These are phyloP conservation scores for Pantherophis guttatus DNA, from an alignment of 2,113 vertebrate genomes.

Conservation along the genomic window DNA sequence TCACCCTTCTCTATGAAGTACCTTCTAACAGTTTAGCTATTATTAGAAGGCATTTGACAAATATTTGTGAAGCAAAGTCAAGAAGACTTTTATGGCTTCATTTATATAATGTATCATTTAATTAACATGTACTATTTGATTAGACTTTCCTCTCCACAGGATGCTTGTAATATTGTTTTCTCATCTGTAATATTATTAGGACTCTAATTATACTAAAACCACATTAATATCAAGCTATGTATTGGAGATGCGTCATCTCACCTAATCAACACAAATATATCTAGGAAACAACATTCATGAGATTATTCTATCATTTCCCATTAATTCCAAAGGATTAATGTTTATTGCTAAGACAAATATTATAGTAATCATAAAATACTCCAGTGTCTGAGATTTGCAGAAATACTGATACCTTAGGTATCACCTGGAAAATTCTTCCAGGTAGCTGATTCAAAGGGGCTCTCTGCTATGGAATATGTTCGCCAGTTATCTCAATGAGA, in stretches of 20 bases:
- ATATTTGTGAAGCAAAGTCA: neutral
- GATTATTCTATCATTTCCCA: neutral
- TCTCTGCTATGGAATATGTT: neutral
- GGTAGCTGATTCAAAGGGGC: neutral
- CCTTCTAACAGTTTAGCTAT: neutral
- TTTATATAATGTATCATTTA: neutral
- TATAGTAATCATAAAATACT: neutral
- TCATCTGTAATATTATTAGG: slow-evolving; percentile 3
- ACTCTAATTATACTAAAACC: neutral
- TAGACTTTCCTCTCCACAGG: slow-evolving; percentile 8
- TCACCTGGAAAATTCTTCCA: neutral
- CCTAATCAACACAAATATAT: slow-evolving; percentile 8
- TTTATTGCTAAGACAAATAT: neutral
- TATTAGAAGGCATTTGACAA: neutral
- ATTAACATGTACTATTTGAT: neutral
- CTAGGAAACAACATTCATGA: neutral
- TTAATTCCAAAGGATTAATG: neutral
- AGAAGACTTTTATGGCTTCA: neutral
- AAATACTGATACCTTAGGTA: neutral
- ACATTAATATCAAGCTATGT: neutral
- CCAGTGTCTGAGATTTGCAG: neutral
- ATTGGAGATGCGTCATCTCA: neutral
- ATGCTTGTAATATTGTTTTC: slow-evolving; percentile 3
- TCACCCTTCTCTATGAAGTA: neutral
- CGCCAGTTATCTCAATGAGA: neutral